Conservation (phyloP, 2,888 invertebrate species). For the Chrysolina oricalcia region DNA sequence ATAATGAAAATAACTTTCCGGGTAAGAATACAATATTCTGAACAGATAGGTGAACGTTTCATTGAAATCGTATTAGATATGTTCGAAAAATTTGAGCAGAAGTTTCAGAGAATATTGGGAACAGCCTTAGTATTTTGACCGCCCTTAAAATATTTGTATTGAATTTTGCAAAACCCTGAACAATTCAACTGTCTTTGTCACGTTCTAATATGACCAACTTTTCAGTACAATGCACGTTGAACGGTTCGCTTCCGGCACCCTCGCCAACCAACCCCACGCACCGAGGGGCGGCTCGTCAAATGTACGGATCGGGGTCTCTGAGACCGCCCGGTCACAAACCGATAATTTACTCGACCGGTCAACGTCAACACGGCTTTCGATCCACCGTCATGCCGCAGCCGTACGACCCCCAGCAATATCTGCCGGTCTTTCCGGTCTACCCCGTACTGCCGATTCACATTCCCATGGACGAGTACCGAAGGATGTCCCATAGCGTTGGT, state of each 20-base stretch:
- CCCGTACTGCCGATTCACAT: constrained; percentile 38
- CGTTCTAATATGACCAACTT: background rate
- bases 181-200: too few species aligned
- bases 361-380: constrained; percentile 69
- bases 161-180: too few species aligned
- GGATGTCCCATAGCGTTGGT: constrained; percentile 35
- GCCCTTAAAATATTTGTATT: too few species aligned
- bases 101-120: too few species aligned
- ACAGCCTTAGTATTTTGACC: too few species aligned
- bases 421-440: constrained; percentile 33
- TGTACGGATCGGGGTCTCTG: constrained; percentile 75
- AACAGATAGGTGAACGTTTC: too few species aligned
- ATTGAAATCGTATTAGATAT: too few species aligned
- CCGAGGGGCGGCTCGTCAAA: constrained; percentile 75
- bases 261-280: constrained; percentile 55
- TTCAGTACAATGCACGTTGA: constrained; percentile 44
- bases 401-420: constrained; percentile 37
- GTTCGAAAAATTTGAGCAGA: too few species aligned
- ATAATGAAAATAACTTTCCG: too few species aligned
- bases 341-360: constrained; percentile 67
- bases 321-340: constrained; percentile 72
- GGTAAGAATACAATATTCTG: too few species aligned
- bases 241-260: constrained; percentile 35
- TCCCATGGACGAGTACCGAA: constrained; percentile 34
- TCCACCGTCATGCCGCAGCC: constrained; percentile 67